Percentiles rank a stretch among this genome's conserved stretches.
These are phyloP conservation scores for Rostratula benghalensis DNA, from an alignment of 2,113 vertebrate species.

Conservation along the genomic window DNA sequence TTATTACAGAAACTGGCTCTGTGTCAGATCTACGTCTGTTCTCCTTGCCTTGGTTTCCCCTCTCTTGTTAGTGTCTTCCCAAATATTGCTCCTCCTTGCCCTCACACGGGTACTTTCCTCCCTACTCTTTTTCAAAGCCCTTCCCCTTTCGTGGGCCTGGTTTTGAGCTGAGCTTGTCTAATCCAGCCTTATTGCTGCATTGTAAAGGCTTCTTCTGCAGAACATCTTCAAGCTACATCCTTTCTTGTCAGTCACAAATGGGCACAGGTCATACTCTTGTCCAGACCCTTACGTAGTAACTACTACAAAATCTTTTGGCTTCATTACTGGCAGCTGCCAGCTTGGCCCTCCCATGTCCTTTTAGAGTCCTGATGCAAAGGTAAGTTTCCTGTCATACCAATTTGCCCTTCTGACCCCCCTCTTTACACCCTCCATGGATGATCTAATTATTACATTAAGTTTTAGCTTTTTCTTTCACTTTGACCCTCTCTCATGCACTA, in stretches of 20 bases:
- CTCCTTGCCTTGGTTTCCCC: neutral
- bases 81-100: neutral
- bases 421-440: neutral
- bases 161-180: neutral
- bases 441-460: neutral
- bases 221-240: neutral
- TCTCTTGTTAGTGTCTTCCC: neutral
- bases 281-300: neutral
- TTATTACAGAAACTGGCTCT: neutral
- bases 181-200: neutral
- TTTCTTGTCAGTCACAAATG: neutral
- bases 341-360: neutral
- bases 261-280: neutral
- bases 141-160: neutral
- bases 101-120: neutral
- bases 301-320: neutral
- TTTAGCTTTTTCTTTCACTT: neutral
- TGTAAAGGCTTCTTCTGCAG: neutral
- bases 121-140: neutral
- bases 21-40: neutral
- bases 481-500: neutral
- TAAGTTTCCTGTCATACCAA: neutral
- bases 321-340: neutral
- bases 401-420: neutral
- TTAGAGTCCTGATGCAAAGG: neutral